A percentile compares a stretch with the other conserved stretches of the same genome.
phyloP scores from a whole-genome alignment of 2,113 vertebrate species.

The Pachycephala philippinensis region DNA sequence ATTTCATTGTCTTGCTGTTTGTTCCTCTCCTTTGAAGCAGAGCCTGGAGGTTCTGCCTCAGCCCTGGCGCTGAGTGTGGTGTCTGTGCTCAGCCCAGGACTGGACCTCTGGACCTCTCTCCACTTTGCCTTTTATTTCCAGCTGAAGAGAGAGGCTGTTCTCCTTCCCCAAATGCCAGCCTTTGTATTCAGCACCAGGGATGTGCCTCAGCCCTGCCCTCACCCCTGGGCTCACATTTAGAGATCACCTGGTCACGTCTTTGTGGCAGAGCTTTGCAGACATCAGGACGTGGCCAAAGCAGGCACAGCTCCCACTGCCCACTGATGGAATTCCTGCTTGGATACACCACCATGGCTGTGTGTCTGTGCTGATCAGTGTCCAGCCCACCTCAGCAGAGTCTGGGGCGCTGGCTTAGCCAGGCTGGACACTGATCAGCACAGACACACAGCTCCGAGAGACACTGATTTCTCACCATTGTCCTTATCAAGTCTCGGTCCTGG shows the following conservation, averaged over 20 bases:
- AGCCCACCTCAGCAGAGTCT: neutral
- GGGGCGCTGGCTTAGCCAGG: no score
- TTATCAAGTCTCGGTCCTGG: neutral
- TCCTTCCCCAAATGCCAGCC: neutral
- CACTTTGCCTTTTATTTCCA: neutral
- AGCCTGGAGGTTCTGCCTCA: neutral
- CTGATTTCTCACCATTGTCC: neutral
- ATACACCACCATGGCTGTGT: fast-evolving
- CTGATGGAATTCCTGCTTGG: neutral
- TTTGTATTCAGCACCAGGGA: neutral
- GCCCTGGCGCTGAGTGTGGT: neutral
- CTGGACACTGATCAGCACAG: no score
- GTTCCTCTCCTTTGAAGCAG: constrained; percentile 3
- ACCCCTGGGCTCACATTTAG: neutral
- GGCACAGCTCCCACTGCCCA: fast-evolving
- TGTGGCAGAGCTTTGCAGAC: neutral
- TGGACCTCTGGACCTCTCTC: neutral
- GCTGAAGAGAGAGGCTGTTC: neutral
- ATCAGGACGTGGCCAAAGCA: neutral
- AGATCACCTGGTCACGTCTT: neutral
- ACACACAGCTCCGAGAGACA: fast-evolving
- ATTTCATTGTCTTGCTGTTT: neutral
- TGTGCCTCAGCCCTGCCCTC: neutral
- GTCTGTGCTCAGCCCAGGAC: neutral
- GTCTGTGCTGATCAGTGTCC: neutral